Conservation (phyloP, 2,797 vertebrate genomes). For the Argyrosomus regius region DNA sequence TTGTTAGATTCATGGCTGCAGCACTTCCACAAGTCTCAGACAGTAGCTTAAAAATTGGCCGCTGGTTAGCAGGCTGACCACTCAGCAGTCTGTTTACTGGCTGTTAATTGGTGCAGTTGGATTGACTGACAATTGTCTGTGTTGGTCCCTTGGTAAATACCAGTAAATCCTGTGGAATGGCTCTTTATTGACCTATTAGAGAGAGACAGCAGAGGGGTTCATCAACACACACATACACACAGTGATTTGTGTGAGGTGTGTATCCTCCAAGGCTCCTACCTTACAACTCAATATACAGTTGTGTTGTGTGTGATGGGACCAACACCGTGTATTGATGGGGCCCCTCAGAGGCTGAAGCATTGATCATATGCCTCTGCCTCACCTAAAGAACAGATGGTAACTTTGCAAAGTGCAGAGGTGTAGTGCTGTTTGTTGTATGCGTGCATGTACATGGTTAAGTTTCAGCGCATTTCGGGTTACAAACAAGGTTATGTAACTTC, state of each 20-base stretch:
- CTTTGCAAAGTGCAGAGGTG: background rate
- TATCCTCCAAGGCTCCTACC: constrained; percentile 46
- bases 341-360: constrained; percentile 43
- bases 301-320: constrained; percentile 10
- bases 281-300: constrained; percentile 64
- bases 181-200: constrained; percentile 69
- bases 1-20: background rate
- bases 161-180: constrained; percentile 64
- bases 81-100: constrained; percentile 57
- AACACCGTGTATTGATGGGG: constrained; percentile 30
- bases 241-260: constrained; percentile 47
- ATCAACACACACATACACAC: constrained; percentile 35
- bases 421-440: too few species aligned
- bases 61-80: constrained; percentile 21
- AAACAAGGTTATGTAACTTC: too few species aligned
- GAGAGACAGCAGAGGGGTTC: constrained; percentile 21
- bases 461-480: too few species aligned
- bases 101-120: constrained; percentile 60
- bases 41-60: background rate
- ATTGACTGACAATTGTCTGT: constrained; percentile 71
- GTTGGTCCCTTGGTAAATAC: constrained; percentile 65
- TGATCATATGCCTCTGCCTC: constrained; percentile 49
- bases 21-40: background rate
- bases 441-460: too few species aligned
- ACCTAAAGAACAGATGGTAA: constrained; percentile 22